Percentiles rank a stretch among this genome's conserved stretches.
phyloP scores from a whole-genome alignment of 2,888 invertebrate species.

The Drosophila prostipennis region DNA sequence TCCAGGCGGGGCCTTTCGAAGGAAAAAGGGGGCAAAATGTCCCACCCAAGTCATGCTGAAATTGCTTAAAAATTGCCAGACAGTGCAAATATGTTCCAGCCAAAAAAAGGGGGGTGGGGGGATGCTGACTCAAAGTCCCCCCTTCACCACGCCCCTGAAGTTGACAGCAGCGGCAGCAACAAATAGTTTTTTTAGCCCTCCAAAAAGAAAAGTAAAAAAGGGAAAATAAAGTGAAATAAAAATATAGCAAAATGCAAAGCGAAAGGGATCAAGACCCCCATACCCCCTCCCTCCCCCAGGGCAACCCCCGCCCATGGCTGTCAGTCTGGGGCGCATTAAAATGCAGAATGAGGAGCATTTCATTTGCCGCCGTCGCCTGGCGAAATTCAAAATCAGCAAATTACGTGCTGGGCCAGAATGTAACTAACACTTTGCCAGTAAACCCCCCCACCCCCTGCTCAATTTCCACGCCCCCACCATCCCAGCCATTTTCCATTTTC shows the following conservation, averaged over 20 bases:
- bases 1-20: neutral
- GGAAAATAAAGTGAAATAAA: conserved; percentile 29
- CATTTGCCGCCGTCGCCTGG: conserved; percentile 72
- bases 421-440: conserved; percentile 72
- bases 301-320: conserved; percentile 51
- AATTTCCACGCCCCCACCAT: neutral
- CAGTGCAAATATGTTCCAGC: conserved; percentile 76
- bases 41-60: conserved; percentile 68
- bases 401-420: conserved; percentile 73
- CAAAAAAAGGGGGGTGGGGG: conserved; percentile 13
- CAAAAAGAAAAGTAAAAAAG: conserved; percentile 16
- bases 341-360: conserved; percentile 75
- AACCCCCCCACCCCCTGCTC: conserved; percentile 20
- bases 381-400: conserved; percentile 80
- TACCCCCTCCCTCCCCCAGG: neutral
- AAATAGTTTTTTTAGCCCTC: conserved; percentile 66
- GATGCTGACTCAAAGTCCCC: conserved; percentile 13
- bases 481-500: neutral
- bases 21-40: conserved; percentile 17
- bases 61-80: conserved; percentile 79
- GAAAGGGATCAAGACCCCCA: conserved; percentile 62
- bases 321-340: conserved; percentile 75
- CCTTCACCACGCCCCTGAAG: conserved; percentile 33
- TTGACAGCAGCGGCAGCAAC: conserved; percentile 75
- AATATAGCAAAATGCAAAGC: conserved; percentile 50